phyloP scores from a whole-genome alignment of 2,113 vertebrate genomes.

The Gopherus flavomarginatus region DNA sequence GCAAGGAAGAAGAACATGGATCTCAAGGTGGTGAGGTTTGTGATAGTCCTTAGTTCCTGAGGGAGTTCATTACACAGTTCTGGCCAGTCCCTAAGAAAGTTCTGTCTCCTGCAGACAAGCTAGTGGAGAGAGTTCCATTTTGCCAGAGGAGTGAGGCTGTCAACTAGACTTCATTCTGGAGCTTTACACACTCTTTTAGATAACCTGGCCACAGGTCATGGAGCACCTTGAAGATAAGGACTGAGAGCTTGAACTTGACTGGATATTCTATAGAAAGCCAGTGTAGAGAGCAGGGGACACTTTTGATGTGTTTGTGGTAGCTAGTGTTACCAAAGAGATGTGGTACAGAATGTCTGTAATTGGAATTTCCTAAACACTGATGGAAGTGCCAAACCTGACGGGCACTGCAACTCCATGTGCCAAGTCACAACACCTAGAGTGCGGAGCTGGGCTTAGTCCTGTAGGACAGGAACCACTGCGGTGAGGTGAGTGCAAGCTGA shows the following conservation, averaged over 20 bases:
- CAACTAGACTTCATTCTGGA: neutral
- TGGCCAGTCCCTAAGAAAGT: neutral
- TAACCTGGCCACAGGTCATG: no score
- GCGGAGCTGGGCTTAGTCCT: no score
- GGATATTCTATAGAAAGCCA: neutral
- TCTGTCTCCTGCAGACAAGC: neutral
- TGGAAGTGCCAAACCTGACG: neutral
- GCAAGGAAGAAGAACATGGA: neutral
- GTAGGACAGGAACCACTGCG: no score
- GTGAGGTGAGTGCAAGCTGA: no score
- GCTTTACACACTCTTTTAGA: no score
- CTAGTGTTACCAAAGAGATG: accelerated
- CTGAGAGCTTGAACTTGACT: no score
- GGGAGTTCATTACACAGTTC: accelerated
- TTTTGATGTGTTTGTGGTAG: neutral
- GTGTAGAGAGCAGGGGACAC: neutral
- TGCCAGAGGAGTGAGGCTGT: neutral
- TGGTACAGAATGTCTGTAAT: neutral
- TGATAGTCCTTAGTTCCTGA: accelerated
- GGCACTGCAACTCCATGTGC: no score
- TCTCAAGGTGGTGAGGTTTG: neutral
- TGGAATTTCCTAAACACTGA: neutral
- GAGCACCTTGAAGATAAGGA: no score
- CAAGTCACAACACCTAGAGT: no score
- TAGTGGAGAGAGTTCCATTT: neutral